phyloP scores from a whole-genome alignment of 2,113 vertebrate species.

The Rhinoderma darwinii region DNA sequence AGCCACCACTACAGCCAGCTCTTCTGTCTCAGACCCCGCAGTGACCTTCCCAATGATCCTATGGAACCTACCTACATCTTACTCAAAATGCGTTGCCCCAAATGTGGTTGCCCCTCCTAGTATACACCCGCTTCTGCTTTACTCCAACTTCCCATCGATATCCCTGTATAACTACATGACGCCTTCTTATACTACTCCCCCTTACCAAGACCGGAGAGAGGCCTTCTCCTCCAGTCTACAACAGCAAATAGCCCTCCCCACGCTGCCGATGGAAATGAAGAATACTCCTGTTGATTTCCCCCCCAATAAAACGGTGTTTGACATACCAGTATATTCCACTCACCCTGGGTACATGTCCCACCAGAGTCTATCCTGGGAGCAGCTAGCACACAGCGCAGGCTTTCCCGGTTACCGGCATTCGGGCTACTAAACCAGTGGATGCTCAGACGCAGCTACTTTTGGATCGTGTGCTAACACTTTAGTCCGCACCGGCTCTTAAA shows the following conservation, averaged over 20 bases:
- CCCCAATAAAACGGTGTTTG: slow-evolving; percentile 89
- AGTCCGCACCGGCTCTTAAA: neutral
- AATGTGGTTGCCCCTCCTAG: slow-evolving; percentile 83
- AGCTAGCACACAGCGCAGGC: neutral
- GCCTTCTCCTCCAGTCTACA: slow-evolving; percentile 39
- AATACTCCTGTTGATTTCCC: slow-evolving; percentile 82
- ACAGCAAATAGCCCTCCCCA: slow-evolving; percentile 22
- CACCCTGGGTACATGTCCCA: slow-evolving; percentile 59
- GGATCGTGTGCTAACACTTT: neutral
- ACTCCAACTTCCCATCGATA: slow-evolving; percentile 72
- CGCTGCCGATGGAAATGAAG: slow-evolving; percentile 80
- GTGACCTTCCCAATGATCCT: slow-evolving; percentile 68
- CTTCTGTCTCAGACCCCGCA: slow-evolving; percentile 67
- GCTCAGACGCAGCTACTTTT: neutral
- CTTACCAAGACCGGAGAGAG: slow-evolving; percentile 70
- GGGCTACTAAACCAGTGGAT: neutral
- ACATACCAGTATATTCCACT: slow-evolving; percentile 65
- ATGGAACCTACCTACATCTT: slow-evolving; percentile 86
- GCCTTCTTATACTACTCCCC: slow-evolving; percentile 67
- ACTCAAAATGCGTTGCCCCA: slow-evolving; percentile 84
- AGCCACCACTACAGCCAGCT: slow-evolving; percentile 64
- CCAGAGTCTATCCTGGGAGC: neutral
- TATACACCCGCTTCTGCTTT: slow-evolving; percentile 67
- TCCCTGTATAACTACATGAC: slow-evolving; percentile 74
- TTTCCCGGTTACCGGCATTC: neutral